These are phyloP conservation scores for Harpagifer antarcticus DNA, from an alignment of 2,797 vertebrate genomes.

Conservation along the genomic window DNA sequence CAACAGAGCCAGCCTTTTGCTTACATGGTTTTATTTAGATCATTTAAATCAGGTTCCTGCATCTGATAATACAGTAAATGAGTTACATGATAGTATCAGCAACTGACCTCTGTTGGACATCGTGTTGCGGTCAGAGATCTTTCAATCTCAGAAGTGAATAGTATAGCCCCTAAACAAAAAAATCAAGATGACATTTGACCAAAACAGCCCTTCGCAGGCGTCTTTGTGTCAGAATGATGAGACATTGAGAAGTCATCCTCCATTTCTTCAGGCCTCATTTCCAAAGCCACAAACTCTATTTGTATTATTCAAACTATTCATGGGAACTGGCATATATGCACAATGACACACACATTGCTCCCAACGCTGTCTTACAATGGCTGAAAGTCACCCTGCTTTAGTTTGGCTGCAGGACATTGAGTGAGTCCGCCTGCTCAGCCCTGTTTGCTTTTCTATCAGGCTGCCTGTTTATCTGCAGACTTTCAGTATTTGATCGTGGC, in stretches of 20 bases:
- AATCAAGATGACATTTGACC: slow-evolving; percentile 56
- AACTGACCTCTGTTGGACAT: slow-evolving; percentile 14
- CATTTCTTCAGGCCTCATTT: slow-evolving; percentile 42
- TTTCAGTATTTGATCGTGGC: slow-evolving; percentile 34
- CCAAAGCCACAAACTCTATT: slow-evolving; percentile 42
- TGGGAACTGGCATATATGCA: slow-evolving; percentile 34
- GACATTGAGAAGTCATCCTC: slow-evolving; percentile 52
- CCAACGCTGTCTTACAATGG: slow-evolving; percentile 16
- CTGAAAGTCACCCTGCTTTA: slow-evolving; percentile 60
- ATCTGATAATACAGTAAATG: not conserved
- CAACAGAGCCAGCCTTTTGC: not conserved
- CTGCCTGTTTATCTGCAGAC: slow-evolving; percentile 48
- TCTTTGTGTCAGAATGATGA: slow-evolving; percentile 58
- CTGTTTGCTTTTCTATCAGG: slow-evolving; percentile 55
- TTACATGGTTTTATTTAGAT: slow-evolving; percentile 25
- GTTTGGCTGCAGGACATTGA: slow-evolving; percentile 63
- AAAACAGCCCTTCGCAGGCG: slow-evolving; percentile 42
- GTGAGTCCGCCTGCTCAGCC: slow-evolving; percentile 63
- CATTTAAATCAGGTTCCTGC: not conserved
- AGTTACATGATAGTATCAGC: slow-evolving; percentile 5
- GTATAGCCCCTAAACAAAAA: slow-evolving; percentile 38
- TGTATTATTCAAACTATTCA: slow-evolving; percentile 48
- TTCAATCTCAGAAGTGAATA: slow-evolving; percentile 36
- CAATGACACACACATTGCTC: slow-evolving; percentile 51
- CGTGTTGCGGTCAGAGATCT: slow-evolving; percentile 26